phyloP scores from a whole-genome alignment of 2,888 invertebrate species.

The Drosophila colorata region DNA sequence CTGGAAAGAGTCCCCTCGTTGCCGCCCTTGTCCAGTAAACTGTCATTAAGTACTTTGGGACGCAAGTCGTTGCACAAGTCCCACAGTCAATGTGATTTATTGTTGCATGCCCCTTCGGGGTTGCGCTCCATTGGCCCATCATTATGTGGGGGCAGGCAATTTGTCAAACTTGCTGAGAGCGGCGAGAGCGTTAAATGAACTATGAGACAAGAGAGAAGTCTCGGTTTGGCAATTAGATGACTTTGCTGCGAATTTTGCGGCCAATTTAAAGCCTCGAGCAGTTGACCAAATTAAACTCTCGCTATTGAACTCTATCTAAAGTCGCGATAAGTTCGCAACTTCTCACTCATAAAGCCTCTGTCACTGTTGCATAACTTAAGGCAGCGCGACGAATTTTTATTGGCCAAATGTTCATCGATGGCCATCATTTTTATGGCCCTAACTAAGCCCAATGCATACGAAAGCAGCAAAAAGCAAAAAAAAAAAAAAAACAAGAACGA shows the following conservation, averaged over 20 bases:
- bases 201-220: slow-evolving; percentile 11
- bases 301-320: not conserved
- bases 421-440: slow-evolving; percentile 40
- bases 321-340: slow-evolving; percentile 7
- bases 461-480: slow-evolving; percentile 1
- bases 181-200: slow-evolving; percentile 35
- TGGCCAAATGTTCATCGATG: slow-evolving; percentile 45
- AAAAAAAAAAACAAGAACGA: not conserved
- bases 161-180: slow-evolving; percentile 43
- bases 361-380: slow-evolving; percentile 39
- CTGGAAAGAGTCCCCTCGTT: not conserved
- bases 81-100: slow-evolving; percentile 41
- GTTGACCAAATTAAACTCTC: not conserved
- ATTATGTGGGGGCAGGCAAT: slow-evolving; percentile 42
- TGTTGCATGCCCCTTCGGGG: slow-evolving; percentile 19
- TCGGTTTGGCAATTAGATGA: slow-evolving; percentile 32
- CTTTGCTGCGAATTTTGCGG: not conserved
- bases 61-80: slow-evolving; percentile 32
- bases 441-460: slow-evolving; percentile 36
- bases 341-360: slow-evolving; percentile 21
- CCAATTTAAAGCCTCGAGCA: slow-evolving; percentile 2
- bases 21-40: slow-evolving; percentile 9
- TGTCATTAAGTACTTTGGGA: slow-evolving; percentile 42
- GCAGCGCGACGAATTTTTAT: slow-evolving; percentile 28
- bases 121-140: slow-evolving; percentile 27